phyloP scores from a whole-genome alignment of 1,140 invertebrate species.

The Neotoxoptera formosana region DNA sequence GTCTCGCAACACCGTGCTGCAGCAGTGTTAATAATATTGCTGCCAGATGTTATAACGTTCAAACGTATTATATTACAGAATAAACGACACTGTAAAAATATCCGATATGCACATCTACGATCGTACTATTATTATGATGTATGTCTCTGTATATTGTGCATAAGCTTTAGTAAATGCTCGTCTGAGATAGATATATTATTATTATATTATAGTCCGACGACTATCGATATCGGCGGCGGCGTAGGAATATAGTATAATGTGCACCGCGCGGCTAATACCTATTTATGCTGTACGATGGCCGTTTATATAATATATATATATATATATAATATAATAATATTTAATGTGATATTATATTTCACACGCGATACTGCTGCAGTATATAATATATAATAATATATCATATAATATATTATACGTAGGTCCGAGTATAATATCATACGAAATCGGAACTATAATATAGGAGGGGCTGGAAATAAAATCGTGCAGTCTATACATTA shows the following conservation, averaged over 20 bases:
- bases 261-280: no score
- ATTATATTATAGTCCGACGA: neutral
- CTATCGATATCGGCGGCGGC: neutral
- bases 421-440: neutral
- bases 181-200: neutral
- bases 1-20: neutral
- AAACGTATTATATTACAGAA: neutral
- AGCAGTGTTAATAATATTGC: neutral
- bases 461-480: neutral
- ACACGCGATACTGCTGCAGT: neutral
- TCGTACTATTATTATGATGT: neutral
- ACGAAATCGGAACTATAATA: neutral
- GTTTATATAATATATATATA: no score
- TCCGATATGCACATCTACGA: neutral
- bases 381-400: neutral
- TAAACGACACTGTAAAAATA: neutral
- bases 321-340: no score
- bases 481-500: neutral
- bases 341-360: constrained; percentile 4
- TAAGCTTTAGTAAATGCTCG: neutral
- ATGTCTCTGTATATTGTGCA: neutral
- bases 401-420: neutral
- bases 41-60: neutral
- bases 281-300: no score
- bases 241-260: neutral